Percentiles rank a stretch among this genome's conserved stretches.
Conservation (phyloP, 1,140 invertebrate species). For the Bombus soroeensis region DNA sequence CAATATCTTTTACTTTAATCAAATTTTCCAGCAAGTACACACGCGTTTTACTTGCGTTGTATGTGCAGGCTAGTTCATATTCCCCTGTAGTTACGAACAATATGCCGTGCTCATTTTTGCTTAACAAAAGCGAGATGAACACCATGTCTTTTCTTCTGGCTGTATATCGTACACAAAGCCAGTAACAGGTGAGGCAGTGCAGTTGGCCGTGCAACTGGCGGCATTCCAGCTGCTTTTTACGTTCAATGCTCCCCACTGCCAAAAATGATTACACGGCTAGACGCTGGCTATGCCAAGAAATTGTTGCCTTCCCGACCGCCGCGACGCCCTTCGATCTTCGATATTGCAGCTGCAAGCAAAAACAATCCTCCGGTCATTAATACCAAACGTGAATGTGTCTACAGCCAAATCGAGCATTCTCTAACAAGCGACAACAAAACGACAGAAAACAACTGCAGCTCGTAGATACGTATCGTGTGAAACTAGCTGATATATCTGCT, state of each 20-base stretch:
- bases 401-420: background rate
- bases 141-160: conserved; percentile 15
- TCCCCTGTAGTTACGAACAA: background rate
- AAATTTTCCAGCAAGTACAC: background rate
- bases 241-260: conserved; percentile 48
- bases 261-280: conserved; percentile 68
- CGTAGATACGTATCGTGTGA: no score
- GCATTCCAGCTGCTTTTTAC: conserved; percentile 52
- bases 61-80: background rate
- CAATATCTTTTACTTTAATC: background rate
- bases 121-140: background rate
- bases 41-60: background rate
- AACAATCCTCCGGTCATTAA: conserved; percentile 28
- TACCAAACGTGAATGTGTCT: background rate
- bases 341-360: background rate
- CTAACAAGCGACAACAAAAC: no score
- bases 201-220: conserved; percentile 46
- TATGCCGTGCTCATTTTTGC: background rate
- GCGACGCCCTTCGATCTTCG: conserved; percentile 19
- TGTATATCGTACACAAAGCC: conserved; percentile 35
- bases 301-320: conserved; percentile 1
- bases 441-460: no score
- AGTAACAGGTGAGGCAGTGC: conserved; percentile 61
- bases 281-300: conserved; percentile 56
- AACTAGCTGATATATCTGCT: no score